These are phyloP conservation scores for Sinohyriopsis cumingii DNA, from an alignment of 2,888 invertebrate species.

Conservation along the genomic window DNA sequence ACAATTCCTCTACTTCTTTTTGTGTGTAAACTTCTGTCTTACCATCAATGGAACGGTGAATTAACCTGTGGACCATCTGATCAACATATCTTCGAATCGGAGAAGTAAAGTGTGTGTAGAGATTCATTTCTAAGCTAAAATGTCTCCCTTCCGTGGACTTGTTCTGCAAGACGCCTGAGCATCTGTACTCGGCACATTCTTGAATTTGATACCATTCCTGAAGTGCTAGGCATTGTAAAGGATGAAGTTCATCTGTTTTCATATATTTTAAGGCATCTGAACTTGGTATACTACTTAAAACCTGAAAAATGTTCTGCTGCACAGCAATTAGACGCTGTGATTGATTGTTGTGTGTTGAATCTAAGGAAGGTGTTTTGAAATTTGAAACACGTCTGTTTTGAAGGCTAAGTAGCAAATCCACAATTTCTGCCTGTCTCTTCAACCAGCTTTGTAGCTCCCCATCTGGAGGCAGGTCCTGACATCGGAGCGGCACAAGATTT, in stretches of 20 bases:
- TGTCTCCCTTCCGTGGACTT: slow-evolving; percentile 13
- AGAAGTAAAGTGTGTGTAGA: slow-evolving; percentile 48
- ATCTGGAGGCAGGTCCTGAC: slow-evolving; percentile 20
- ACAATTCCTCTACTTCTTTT: slow-evolving; percentile 33
- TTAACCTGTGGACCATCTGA: slow-evolving; percentile 35
- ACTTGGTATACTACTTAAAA: not conserved
- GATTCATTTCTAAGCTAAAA: slow-evolving; percentile 26
- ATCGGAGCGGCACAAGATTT: slow-evolving; percentile 23
- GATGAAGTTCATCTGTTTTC: slow-evolving; percentile 13
- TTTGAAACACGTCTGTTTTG: slow-evolving; percentile 12
- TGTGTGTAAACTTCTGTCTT: slow-evolving; percentile 30
- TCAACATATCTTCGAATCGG: slow-evolving; percentile 49
- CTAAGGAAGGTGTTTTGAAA: not conserved
- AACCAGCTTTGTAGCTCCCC: slow-evolving; percentile 20
- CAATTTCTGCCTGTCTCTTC: slow-evolving; percentile 5
- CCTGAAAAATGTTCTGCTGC: not conserved
- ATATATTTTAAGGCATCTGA: slow-evolving; percentile 6
- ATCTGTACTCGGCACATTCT: slow-evolving; percentile 18
- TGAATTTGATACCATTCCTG: slow-evolving; percentile 23
- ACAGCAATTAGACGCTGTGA: not conserved
- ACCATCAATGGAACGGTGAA: slow-evolving; percentile 28
- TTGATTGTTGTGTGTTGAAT: not conserved
- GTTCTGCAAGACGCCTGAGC: slow-evolving; percentile 6
- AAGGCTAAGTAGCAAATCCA: slow-evolving; percentile 14
- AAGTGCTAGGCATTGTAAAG: slow-evolving; percentile 5